Base-by-base conservation (phyloP, 2,113 vertebrate genomes). In the Muntiacus reevesi region DNA sequence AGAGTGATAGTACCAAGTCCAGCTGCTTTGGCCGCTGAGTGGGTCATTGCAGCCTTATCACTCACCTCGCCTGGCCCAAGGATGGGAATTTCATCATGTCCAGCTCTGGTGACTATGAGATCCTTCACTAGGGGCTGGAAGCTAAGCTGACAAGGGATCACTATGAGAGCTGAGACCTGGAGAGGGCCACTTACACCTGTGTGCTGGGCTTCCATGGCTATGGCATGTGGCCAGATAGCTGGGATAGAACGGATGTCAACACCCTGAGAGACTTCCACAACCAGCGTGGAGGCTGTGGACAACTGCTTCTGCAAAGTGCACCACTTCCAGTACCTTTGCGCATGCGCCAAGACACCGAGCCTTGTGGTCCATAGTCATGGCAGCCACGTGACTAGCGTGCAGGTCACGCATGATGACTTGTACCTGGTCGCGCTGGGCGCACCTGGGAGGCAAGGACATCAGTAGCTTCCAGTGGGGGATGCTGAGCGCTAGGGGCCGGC, bases 341-440 rank as follows among this genome's bases (percentile, higher is more conserved):
- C 99, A 2, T 99, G 99, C 84, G 99, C 98, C 25, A 99, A 99
- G 99, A 99, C 99, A 0, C 99, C 99, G 0, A 99, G 99, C 97
- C 99, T 99, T 86, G 98, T 98, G 95, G 99, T 99, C 52, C 99
- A 99, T 0, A 99, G 99, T 76, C 99, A 99, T 3, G 99, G 99
- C 78, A 99, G 99, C 98, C 99, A 99, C n/a, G 99, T 99, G 97
- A 99, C 99, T 97, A 99, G 99, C 23, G 99, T 99, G 45, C 98
- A 99, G 87, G 99, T 99, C 98, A 99, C 99, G 3, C 99, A 99
- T 96, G 99, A 98, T 45, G 99, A 99, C 98, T 99, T 98, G 36
- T 99, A 99, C 98, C 99, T 99, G 27, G 98, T 99, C 96, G 99
- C 99, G 23, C 98, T 99, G 98, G 99, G 99, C 0, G 0, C 36